Evolutionary conservation across 2,888 invertebrate species (phyloP).

Genomic region (Abrostola tripartita): DNA sequence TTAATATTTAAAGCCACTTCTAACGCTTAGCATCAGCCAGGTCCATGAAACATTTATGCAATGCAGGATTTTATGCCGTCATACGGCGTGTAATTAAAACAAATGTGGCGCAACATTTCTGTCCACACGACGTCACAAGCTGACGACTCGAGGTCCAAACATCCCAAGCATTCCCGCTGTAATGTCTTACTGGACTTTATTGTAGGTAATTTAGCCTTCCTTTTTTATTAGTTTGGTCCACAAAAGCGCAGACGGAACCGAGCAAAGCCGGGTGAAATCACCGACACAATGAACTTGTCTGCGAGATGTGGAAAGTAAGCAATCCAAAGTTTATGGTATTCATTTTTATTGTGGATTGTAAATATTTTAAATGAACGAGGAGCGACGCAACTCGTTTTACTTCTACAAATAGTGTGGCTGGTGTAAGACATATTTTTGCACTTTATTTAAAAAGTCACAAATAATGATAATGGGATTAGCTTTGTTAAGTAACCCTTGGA

Average conservation of each 20-base stretch:
- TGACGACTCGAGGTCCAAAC: conserved; percentile 5
- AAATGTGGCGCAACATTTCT: background rate
- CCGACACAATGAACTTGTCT: conserved; percentile 35
- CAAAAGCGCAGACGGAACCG: conserved; percentile 24
- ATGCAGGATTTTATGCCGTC: background rate
- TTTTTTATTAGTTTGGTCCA: conserved; percentile 36
- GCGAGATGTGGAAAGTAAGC: conserved; percentile 39
- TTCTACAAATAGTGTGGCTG: conserved; percentile 35
- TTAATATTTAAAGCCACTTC: background rate
- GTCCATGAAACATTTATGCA: background rate
- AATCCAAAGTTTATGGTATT: conserved; percentile 28
- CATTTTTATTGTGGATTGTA: conserved; percentile 32
- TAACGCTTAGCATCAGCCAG: background rate
- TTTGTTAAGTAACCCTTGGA: background rate
- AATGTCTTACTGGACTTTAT: conserved; percentile 32
- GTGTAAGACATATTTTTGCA: conserved; percentile 43
- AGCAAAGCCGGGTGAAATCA: conserved; percentile 20
- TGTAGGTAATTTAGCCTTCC: conserved; percentile 20
- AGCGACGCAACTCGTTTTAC: conserved; percentile 27
- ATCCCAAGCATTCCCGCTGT: conserved; percentile 6
- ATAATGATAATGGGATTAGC: background rate
- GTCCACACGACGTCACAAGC: conserved; percentile 1
- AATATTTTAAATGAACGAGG: conserved; percentile 39
- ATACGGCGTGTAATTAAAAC: background rate
- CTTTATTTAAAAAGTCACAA: conserved; percentile 35